Evolutionary conservation across 2,888 invertebrate genomes (phyloP), one percentile per base, ranked within the genome.

Genomic region (Exocentrus adspersus): DNA sequence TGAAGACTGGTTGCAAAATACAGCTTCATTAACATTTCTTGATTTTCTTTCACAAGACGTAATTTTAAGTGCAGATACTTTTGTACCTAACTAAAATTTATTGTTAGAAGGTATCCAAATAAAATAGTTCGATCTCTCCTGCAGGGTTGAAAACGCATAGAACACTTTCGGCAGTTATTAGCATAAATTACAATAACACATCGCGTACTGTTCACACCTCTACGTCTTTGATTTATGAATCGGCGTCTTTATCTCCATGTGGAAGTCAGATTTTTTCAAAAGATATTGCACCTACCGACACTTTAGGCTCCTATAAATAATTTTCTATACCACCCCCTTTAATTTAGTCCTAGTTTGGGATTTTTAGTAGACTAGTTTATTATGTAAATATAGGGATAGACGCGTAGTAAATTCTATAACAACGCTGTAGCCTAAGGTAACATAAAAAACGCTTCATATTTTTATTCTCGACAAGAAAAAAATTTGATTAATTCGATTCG

Each of bases 271-370:
- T 71, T 74, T 71, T 77, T 76, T 77, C 77, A 78, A 73, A 68
- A 75, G 79, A 78, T 78, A 78, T 74, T 72, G 73, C 77, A 77
- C 77, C 75, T 77, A 77, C 77, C 78, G 77, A 73, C 78, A 79
- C 77, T 77, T 77, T 72, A 69, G 72, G 77, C 72, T 67, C 69
- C 72, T 64, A 79, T 79, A 79, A 80, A 79, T 79, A 78, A 78
- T 72, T 71, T 72, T 67, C 53, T 65, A 28, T 65, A 60, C 60
- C 67, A 62, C 62, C 54, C 46, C 57, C 65, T 68, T 57, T 68
- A 68, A 66, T 68, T 65, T 32, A 46, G 43, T n/a, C 20, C 32
- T 5, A 14, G 32, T 32, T 9, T 10, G 57, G 10, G 43, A 45
- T 46, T 57, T 46, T 32, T 20, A n/a, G 17, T 10, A 17, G 12